Evolutionary conservation across 1,140 invertebrate species (phyloP), one percentile per base, ranked within the genome.

Genomic region (Pararge aegeria): DNA sequence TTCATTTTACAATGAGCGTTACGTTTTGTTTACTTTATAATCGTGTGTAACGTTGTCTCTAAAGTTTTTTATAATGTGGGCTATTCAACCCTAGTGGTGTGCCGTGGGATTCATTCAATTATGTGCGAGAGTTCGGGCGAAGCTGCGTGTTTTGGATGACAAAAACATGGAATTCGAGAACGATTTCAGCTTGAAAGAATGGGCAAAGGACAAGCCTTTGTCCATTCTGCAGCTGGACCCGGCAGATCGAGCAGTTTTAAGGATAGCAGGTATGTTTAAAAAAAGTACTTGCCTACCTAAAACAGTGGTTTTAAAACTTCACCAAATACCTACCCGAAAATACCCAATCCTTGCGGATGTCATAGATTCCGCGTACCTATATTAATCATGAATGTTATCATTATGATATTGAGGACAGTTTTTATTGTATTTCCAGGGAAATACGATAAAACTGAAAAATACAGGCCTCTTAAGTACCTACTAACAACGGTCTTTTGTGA

Each of bases 241-340:
- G 73, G 97, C 97, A 69, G 96, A 98, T 92, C 92, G 97, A 83
- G 97, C 97, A 64, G 97, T 99, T 20, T 93, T 99, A 30, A 93
- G 97, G 77, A 98, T 99, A 91, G 97, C 98, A 92, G 97, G 98
- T 99, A 89, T 92, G 93, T 81, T n/a, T n/a, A n/a, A n/a, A n/a
- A n/a, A n/a, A n/a, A n/a, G n/a, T n/a, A n/a, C n/a, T n/a, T n/a
- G n/a, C n/a, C n/a, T n/a, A n/a, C n/a, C n/a, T n/a, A n/a, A n/a
- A n/a, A 12, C 46, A 20, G 6, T 10, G 1, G 4, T 4, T 1
- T 12, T 37, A 4, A 4, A 4, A 10, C 13, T 13, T 2, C 13
- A 13, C 37, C 1, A 40, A 15, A 1, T 16, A 42, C 9, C 13
- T 42, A 40, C 16, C 5, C 18, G 3, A 15, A 42, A 5, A 13